These are phyloP conservation scores for Cataglyphis altisquamis DNA, from an alignment of 2,888 invertebrate genomes.

Conservation along the genomic window DNA sequence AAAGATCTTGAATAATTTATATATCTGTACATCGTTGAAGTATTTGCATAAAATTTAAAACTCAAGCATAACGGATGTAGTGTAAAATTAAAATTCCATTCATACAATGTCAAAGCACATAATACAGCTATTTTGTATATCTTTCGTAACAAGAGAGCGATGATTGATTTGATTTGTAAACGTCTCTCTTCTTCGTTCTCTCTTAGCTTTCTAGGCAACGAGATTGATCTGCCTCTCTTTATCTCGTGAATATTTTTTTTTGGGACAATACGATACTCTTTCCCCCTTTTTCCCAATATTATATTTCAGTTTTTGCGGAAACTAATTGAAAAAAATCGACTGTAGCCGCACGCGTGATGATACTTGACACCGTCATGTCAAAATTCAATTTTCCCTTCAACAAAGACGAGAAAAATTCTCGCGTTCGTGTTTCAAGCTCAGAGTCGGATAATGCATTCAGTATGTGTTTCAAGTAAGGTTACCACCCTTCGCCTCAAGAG, in stretches of 20 bases:
- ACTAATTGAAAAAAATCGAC: constrained; percentile 3
- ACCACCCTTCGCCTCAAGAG: background rate
- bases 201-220: background rate
- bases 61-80: background rate
- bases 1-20: background rate
- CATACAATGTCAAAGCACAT: background rate
- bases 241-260: background rate
- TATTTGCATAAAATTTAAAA: background rate
- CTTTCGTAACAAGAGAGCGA: constrained; percentile 9
- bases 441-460: background rate
- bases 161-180: constrained; percentile 30
- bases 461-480: background rate
- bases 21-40: background rate
- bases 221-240: background rate
- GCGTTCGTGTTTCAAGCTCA: background rate
- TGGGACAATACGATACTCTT: background rate
- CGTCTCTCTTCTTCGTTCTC: background rate
- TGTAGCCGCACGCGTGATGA: background rate
- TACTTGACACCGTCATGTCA: constrained; percentile 19
- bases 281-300: background rate
- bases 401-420: constrained; percentile 33
- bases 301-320: constrained; percentile 2
- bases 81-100: background rate
- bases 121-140: background rate
- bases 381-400: constrained; percentile 7